A percentile compares a stretch with the other conserved stretches of the same genome.
Conservation (phyloP, 2,888 invertebrate genomes). For the Aleiodes testaceus region DNA sequence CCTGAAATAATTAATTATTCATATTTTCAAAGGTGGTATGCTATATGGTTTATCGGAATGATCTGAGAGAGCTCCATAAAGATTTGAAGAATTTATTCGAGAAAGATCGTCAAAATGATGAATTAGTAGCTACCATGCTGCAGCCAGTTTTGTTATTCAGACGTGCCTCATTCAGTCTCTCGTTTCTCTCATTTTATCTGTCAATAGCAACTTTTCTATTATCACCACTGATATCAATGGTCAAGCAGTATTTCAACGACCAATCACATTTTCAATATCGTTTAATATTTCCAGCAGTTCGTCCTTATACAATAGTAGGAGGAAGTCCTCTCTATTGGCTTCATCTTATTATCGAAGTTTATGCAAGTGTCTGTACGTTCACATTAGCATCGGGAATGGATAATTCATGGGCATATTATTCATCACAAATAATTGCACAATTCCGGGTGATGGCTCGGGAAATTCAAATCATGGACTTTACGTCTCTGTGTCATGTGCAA, state of each 20-base stretch:
- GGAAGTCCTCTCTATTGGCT: slow-evolving; percentile 47
- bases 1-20: too few relatives aligned
- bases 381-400: background rate
- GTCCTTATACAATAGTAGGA: slow-evolving; percentile 51
- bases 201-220: slow-evolving; percentile 24
- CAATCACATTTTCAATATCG: slow-evolving; percentile 42
- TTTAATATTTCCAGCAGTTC: slow-evolving; percentile 46
- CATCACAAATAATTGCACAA: slow-evolving; percentile 57
- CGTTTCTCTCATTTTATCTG: background rate
- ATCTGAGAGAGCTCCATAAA: background rate
- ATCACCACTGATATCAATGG: slow-evolving; percentile 42
- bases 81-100: background rate
- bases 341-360: slow-evolving; percentile 50
- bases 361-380: slow-evolving; percentile 28
- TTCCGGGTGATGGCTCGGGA: slow-evolving; percentile 50
- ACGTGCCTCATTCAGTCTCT: background rate
- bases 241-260: slow-evolving; percentile 35
- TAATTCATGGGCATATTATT: slow-evolving; percentile 53
- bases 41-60: slow-evolving; percentile 12
- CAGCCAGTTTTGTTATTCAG: background rate
- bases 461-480: slow-evolving; percentile 40
- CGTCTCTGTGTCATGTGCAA: slow-evolving; percentile 35
- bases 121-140: background rate
- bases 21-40: slow-evolving; percentile 26
- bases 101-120: background rate